These are phyloP conservation scores for Zele albiditarsus DNA, from an alignment of 2,888 invertebrate genomes.

Conservation along the genomic window DNA sequence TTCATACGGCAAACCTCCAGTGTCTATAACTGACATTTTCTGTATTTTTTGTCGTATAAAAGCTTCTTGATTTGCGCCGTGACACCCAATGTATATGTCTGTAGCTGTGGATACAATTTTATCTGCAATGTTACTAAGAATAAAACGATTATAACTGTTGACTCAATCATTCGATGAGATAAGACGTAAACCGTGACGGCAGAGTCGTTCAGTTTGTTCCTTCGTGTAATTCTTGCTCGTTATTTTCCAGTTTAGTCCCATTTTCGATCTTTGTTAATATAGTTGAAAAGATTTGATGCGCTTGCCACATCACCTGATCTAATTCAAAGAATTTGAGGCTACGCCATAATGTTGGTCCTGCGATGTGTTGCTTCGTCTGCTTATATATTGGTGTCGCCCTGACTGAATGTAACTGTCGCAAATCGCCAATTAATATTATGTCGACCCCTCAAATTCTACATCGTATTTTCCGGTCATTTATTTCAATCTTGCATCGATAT, in stretches of 20 bases:
- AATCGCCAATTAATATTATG: neutral
- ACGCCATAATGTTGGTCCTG: slow-evolving; percentile 60
- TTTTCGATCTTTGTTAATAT: slow-evolving; percentile 60
- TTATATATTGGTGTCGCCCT: neutral
- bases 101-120: slow-evolving; percentile 51
- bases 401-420: neutral
- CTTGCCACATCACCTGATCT: slow-evolving; percentile 63
- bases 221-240: slow-evolving; percentile 56
- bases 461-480: slow-evolving; percentile 48
- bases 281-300: slow-evolving; percentile 60
- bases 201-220: slow-evolving; percentile 53
- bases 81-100: slow-evolving; percentile 48
- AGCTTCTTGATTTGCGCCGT: slow-evolving; percentile 49
- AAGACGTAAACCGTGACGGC: slow-evolving; percentile 54
- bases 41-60: slow-evolving; percentile 48
- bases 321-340: slow-evolving; percentile 60
- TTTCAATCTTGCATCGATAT: slow-evolving; percentile 56
- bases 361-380: slow-evolving; percentile 53
- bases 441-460: slow-evolving; percentile 62
- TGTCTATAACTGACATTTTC: slow-evolving; percentile 53
- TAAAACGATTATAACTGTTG: slow-evolving; percentile 59
- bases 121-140: slow-evolving; percentile 40
- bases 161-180: slow-evolving; percentile 35
- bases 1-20: slow-evolving; percentile 59
- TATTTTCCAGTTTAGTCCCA: slow-evolving; percentile 64